phyloP scores from a whole-genome alignment of 2,797 vertebrate genomes.

The Crax fasciolata region DNA sequence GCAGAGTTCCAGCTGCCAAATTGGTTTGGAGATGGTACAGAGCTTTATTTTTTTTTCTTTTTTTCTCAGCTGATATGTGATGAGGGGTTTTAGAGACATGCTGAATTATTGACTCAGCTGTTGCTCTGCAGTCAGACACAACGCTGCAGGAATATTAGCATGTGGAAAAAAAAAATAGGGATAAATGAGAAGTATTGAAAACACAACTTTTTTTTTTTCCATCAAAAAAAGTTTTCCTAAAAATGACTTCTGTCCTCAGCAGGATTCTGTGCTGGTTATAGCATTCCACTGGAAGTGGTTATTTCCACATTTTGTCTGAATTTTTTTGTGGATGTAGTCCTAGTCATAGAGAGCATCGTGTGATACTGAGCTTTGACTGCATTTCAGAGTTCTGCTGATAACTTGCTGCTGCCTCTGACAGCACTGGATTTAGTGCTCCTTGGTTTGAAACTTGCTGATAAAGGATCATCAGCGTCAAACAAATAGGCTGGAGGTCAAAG shows the following conservation, averaged over 20 bases:
- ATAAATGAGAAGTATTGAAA: not conserved
- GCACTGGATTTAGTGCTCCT: not conserved
- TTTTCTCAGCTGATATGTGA: not conserved
- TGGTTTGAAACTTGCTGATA: not conserved
- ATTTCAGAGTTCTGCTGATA: not conserved
- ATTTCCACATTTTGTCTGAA: not conserved
- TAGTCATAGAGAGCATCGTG: not conserved
- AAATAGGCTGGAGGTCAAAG: not conserved
- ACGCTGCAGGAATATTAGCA: not conserved
- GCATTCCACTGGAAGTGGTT: not conserved
- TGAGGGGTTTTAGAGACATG: not conserved
- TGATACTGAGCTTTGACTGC: not conserved
- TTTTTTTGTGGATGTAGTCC: not conserved
- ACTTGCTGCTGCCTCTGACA: not conserved
- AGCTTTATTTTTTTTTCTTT: not conserved
- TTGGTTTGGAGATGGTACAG: constrained; percentile 2
- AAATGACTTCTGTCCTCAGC: not conserved
- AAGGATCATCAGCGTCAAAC: not conserved
- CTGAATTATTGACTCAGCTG: constrained; percentile 55
- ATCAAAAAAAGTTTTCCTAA: not conserved
- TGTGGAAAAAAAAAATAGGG: not conserved
- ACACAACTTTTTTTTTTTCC: not conserved
- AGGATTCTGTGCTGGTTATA: not conserved
- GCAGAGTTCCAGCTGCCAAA: constrained; percentile 13
- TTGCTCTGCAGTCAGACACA: not conserved